Evolutionary conservation across 2,888 invertebrate genomes (phyloP).

Genomic region (Drosophila atripex): DNA sequence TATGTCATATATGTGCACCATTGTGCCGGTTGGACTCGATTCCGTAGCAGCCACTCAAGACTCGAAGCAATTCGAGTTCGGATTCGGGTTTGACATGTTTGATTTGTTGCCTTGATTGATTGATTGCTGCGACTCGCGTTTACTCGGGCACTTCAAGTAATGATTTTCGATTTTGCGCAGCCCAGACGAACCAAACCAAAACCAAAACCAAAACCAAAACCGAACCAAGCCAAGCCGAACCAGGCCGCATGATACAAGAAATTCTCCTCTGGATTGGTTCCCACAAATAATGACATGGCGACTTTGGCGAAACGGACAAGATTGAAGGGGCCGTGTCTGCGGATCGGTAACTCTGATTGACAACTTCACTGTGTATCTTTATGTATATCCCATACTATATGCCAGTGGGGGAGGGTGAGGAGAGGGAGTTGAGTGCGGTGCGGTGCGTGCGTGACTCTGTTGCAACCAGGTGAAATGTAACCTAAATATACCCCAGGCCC

Average conservation of each 20-base stretch:
- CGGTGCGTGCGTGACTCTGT: slow-evolving; percentile 60
- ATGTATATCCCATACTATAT: slow-evolving; percentile 1
- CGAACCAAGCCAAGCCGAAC: background rate
- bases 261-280: slow-evolving; percentile 65
- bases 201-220: background rate
- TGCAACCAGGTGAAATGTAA: slow-evolving; percentile 48
- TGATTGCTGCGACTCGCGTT: slow-evolving; percentile 67
- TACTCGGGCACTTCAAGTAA: slow-evolving; percentile 60
- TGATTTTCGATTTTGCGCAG: slow-evolving; percentile 64
- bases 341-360: slow-evolving; percentile 60
- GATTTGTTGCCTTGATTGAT: slow-evolving; percentile 74
- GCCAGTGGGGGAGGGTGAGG: background rate
- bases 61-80: slow-evolving; percentile 25
- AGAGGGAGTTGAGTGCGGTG: background rate
- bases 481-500: slow-evolving; percentile 50
- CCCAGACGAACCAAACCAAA: background rate
- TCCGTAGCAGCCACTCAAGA: slow-evolving; percentile 36
- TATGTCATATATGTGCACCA: slow-evolving; percentile 67
- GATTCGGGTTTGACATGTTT: slow-evolving; percentile 54
- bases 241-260: slow-evolving; percentile 48
- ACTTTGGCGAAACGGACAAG: slow-evolving; percentile 46
- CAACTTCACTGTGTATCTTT: slow-evolving; percentile 49
- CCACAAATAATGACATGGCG: slow-evolving; percentile 78
- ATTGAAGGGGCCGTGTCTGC: slow-evolving; percentile 43
- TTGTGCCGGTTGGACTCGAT: slow-evolving; percentile 63